These are phyloP conservation scores for Ginglymostoma cirratum DNA, from an alignment of 2,113 vertebrate genomes.

Conservation along the genomic window DNA sequence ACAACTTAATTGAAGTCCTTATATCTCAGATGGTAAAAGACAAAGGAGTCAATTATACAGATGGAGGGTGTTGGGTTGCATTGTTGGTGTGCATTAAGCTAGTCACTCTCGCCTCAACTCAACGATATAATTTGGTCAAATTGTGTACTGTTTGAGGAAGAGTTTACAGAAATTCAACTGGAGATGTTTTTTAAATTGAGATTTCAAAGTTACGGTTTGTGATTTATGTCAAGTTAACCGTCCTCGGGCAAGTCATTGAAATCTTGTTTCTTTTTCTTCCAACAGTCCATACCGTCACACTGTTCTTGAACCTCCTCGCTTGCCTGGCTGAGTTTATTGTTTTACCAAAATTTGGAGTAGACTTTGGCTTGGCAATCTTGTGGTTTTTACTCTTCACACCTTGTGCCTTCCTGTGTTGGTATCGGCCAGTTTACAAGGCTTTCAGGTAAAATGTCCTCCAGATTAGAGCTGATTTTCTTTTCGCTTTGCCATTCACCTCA, in stretches of 20 bases:
- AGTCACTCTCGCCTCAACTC: not conserved
- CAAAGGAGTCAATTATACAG: not conserved
- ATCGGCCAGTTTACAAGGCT: conserved; percentile 91
- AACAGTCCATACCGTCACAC: conserved; percentile 81
- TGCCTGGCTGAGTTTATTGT: conserved; percentile 81
- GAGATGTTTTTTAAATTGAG: not conserved
- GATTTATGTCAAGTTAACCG: not conserved
- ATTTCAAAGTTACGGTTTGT: not conserved
- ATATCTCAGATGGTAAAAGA: not conserved
- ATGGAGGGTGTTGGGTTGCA: too few species aligned
- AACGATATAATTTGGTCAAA: not conserved
- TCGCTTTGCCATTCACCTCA: not conserved
- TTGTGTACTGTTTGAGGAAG: not conserved
- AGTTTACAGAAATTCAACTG: not conserved
- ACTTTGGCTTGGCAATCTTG: conserved; percentile 89
- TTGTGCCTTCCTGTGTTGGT: conserved; percentile 91
- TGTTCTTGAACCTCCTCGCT: conserved; percentile 85
- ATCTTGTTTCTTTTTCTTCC: not conserved
- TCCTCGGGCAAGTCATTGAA: not conserved
- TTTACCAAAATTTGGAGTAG: conserved; percentile 50
- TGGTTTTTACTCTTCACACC: conserved; percentile 94
- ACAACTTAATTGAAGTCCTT: not conserved
- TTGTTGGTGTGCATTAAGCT: not conserved
- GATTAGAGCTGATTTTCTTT: not conserved
- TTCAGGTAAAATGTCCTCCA: conserved; percentile 67